phyloP scores from a whole-genome alignment of 1,140 invertebrate species.

The Stegodyphus dumicola region DNA sequence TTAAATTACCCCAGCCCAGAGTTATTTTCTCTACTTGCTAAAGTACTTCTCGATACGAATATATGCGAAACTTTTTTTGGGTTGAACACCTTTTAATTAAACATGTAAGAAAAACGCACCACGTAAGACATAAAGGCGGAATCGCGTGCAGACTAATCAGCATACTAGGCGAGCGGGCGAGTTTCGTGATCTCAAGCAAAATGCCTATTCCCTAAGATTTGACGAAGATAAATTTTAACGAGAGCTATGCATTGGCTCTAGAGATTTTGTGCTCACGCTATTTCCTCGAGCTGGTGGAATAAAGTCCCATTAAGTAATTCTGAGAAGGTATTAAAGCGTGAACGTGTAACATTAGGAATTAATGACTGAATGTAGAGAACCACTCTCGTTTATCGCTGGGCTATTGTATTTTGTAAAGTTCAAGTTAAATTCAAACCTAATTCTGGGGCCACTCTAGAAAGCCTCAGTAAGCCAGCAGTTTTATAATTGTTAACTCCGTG shows the following conservation, averaged over 20 bases:
- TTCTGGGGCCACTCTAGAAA: too few relatives aligned
- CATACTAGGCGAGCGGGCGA: conserved; percentile 34
- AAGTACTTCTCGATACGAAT: too few relatives aligned
- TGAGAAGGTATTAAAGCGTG: conserved; percentile 52
- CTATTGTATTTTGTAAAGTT: conserved; percentile 23
- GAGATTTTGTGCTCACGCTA: conserved; percentile 46
- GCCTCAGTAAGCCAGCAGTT: too few relatives aligned
- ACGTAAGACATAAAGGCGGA: conserved; percentile 29
- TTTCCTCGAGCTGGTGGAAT: conserved; percentile 42
- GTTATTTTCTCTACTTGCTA: too few relatives aligned
- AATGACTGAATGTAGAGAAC: conserved; percentile 43
- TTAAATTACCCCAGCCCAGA: too few relatives aligned
- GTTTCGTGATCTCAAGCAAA: conserved; percentile 36
- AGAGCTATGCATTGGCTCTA: conserved; percentile 16
- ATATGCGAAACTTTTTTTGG: neutral
- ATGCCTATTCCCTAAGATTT: conserved; percentile 45
- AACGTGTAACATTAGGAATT: conserved; percentile 58
- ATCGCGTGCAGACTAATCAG: conserved; percentile 51
- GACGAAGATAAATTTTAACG: conserved; percentile 54
- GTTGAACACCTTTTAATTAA: conserved; percentile 37
- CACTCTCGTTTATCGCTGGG: conserved; percentile 37
- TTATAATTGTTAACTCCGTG: too few relatives aligned
- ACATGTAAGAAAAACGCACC: conserved; percentile 19
- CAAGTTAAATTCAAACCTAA: neutral
- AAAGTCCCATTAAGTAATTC: conserved; percentile 55